Evolutionary conservation across 1,140 invertebrate genomes (phyloP), one percentile per base, ranked within the genome.

Genomic region (Heliconius hewitsoni): DNA sequence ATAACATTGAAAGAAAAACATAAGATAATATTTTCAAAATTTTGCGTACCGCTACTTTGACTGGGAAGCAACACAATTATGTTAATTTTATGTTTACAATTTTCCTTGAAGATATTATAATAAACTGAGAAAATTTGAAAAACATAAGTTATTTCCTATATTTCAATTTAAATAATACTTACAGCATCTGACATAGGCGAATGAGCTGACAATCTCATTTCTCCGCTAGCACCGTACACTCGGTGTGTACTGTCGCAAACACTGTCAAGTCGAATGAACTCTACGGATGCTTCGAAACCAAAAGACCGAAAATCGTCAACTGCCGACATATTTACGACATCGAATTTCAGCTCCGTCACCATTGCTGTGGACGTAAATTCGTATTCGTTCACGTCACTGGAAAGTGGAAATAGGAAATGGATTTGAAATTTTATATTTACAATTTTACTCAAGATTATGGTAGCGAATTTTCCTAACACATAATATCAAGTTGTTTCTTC

Each of bases 221-320:
- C 96, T 1, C 97, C 97, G 79, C 97, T 97, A 5, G 97, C 95
- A n/a, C 97, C 97, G 30, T 95, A 95, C 42, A 97, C 96, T 76
- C 96, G 94, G 80, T 97, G 95, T 30, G 96, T 92, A 85, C 97
- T 98, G 72, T 96, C 95, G 87, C 97, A 98, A 34, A 95, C 92
- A 27, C 96, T 93, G 73, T 96, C 95, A 19, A 92, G 78, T 86
- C 97, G 96, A 1, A 98, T 95, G 84, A 98, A 98, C 87, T 98
- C 97, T 90, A 97, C 98, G 55, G 96, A 96, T 27, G 97, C 98
- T 91, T 98, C 97, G 89, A 98, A 98, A 79, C 96, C 97, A 60
- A 98, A 95, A 76, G 97, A 97, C 74, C 97, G 96, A 87, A 97
- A 98, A 93, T 98, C 98, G 85, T 98, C 97, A 9, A 96, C 94